phyloP scores from a whole-genome alignment of 2,888 invertebrate species.

The Alcis repandata region DNA sequence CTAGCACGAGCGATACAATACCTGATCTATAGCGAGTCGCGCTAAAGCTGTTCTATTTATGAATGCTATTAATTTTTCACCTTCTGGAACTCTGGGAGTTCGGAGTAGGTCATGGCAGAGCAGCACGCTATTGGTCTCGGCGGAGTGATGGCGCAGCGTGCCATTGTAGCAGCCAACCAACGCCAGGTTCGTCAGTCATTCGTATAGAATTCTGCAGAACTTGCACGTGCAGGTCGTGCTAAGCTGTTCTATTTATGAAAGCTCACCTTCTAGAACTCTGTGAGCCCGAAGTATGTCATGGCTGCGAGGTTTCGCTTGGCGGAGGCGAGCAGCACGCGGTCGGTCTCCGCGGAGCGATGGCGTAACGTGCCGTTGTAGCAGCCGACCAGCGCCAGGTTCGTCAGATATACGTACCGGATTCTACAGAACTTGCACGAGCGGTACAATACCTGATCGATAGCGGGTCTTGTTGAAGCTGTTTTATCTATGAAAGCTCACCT shows the following conservation, averaged over 20 bases:
- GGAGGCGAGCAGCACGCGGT: slow-evolving; percentile 95
- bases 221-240: too few relatives aligned
- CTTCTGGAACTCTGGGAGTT: slow-evolving; percentile 98
- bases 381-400: slow-evolving; percentile 97
- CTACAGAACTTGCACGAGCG: too few relatives aligned
- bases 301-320: slow-evolving; percentile 97
- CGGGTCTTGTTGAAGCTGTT: too few relatives aligned
- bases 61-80: slow-evolving; percentile 64
- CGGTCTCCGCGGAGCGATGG: slow-evolving; percentile 89
- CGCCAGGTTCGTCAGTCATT: slow-evolving; percentile 97
- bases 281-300: slow-evolving; percentile 99
- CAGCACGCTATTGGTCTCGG: slow-evolving; percentile 94
- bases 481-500: too few relatives aligned
- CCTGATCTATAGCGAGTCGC: neutral
- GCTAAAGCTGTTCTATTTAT: neutral
- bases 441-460: too few relatives aligned
- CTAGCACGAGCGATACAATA: neutral
- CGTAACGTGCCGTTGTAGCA: slow-evolving; percentile 96
- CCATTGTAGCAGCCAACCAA: slow-evolving; percentile 98
- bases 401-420: too few relatives aligned
- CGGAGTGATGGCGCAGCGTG: slow-evolving; percentile 89
- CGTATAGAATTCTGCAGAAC: too few relatives aligned
- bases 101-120: slow-evolving; percentile 98
- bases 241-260: too few relatives aligned
- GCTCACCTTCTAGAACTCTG: slow-evolving; percentile 98